These are phyloP conservation scores for Coendou prehensilis DNA, from an alignment of 2,797 vertebrate species.

Conservation along the genomic window DNA sequence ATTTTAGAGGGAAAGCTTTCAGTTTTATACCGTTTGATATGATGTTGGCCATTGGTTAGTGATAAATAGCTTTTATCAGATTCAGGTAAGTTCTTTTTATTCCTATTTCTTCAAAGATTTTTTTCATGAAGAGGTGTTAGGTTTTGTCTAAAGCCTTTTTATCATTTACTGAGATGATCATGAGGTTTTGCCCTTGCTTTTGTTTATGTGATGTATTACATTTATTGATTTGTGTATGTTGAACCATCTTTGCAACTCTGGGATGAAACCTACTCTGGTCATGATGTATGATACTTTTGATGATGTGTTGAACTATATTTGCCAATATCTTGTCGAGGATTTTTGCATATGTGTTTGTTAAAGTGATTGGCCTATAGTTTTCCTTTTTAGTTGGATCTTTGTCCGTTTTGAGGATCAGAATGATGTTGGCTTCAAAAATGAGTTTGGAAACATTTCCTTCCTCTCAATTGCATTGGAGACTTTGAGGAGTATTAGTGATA, in stretches of 20 bases:
- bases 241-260: neutral
- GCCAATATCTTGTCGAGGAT: neutral
- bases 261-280: neutral
- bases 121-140: neutral
- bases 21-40: neutral
- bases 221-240: neutral
- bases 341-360: neutral
- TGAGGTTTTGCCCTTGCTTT: neutral
- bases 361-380: neutral
- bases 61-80: neutral
- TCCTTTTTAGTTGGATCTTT: neutral
- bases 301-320: neutral
- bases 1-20: neutral
- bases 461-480: neutral
- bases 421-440: neutral
- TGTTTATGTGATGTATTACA: neutral
- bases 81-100: neutral
- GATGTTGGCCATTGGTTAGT: neutral
- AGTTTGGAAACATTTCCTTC: neutral
- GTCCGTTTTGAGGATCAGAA: neutral
- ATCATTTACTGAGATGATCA: neutral
- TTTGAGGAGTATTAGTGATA: neutral
- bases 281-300: neutral
- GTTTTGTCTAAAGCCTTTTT: neutral
- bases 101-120: neutral